Percentiles rank a stretch among this genome's conserved stretches.
These are phyloP conservation scores for Anas platyrhynchos DNA, from an alignment of 2,113 vertebrate genomes.

Conservation along the genomic window DNA sequence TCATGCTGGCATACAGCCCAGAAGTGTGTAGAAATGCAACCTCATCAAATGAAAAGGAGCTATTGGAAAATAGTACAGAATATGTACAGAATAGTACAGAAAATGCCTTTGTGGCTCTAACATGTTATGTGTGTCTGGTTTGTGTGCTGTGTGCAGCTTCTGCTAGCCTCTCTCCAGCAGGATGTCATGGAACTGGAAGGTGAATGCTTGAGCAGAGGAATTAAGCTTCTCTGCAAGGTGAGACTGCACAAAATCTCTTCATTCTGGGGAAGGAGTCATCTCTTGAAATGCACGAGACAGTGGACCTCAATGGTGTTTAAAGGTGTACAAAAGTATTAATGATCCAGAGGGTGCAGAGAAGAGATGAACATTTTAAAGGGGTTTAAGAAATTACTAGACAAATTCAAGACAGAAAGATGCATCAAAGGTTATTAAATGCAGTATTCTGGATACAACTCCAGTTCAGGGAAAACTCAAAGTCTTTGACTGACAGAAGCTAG, in stretches of 20 bases:
- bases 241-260: neutral
- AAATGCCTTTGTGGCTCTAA: neutral
- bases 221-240: neutral
- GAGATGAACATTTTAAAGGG: neutral
- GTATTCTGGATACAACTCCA: neutral
- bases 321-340: neutral
- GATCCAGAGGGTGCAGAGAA: neutral
- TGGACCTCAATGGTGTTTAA: neutral
- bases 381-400: neutral
- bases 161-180: neutral
- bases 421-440: neutral
- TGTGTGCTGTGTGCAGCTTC: neutral
- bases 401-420: neutral
- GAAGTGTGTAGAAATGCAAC: conserved; percentile 37
- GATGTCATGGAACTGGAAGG: neutral
- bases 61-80: neutral
- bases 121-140: neutral
- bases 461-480: neutral
- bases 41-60: conserved; percentile 18
- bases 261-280: neutral
- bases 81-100: neutral
- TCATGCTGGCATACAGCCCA: conserved; percentile 21
- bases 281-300: accelerated
- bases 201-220: neutral
- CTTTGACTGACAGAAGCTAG: neutral